Percentiles rank a stretch among this genome's conserved stretches.
Conservation (phyloP, 2,888 invertebrate species). For the Leptopilina myrica region DNA sequence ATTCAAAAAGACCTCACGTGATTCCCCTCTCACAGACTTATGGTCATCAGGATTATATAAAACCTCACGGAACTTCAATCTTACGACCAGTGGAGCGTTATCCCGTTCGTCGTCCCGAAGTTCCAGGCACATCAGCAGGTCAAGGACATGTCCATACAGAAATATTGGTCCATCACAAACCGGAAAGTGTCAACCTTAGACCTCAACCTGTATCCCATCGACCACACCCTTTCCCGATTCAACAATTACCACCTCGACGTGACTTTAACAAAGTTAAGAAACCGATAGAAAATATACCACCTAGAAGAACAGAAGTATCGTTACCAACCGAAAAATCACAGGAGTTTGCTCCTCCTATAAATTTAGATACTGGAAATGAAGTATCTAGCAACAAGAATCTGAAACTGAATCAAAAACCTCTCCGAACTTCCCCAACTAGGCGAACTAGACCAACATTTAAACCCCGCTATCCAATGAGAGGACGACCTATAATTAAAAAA, state of each 20-base stretch:
- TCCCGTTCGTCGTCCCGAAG: slow-evolving; percentile 65
- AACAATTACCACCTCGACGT: slow-evolving; percentile 63
- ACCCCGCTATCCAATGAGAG: slow-evolving; percentile 62
- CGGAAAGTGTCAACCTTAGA: slow-evolving; percentile 65
- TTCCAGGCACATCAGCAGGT: slow-evolving; percentile 59
- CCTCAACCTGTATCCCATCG: slow-evolving; percentile 59
- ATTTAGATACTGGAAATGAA: slow-evolving; percentile 64
- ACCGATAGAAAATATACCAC: slow-evolving; percentile 64
- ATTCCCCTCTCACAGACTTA: slow-evolving; percentile 61
- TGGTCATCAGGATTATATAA: slow-evolving; percentile 57
- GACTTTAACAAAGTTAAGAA: slow-evolving; percentile 64
- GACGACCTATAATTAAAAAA: slow-evolving; percentile 60
- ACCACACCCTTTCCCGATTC: slow-evolving; percentile 52
- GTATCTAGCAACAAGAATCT: slow-evolving; percentile 61
- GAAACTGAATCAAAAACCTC: slow-evolving; percentile 70
- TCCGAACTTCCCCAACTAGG: slow-evolving; percentile 59
- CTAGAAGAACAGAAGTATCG: slow-evolving; percentile 69
- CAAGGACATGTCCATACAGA: slow-evolving; percentile 72
- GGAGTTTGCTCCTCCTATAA: slow-evolving; percentile 55
- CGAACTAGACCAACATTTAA: slow-evolving; percentile 65
- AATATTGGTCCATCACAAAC: slow-evolving; percentile 71
- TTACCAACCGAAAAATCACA: slow-evolving; percentile 61
- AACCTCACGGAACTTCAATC: slow-evolving; percentile 54
- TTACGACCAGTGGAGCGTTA: slow-evolving; percentile 64
- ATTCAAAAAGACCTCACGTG: slow-evolving; percentile 60